Evolutionary conservation across 2,113 vertebrate species (phyloP), one percentile per base, ranked within the genome.

Genomic region (Paracanthobrama guichenoti): DNA sequence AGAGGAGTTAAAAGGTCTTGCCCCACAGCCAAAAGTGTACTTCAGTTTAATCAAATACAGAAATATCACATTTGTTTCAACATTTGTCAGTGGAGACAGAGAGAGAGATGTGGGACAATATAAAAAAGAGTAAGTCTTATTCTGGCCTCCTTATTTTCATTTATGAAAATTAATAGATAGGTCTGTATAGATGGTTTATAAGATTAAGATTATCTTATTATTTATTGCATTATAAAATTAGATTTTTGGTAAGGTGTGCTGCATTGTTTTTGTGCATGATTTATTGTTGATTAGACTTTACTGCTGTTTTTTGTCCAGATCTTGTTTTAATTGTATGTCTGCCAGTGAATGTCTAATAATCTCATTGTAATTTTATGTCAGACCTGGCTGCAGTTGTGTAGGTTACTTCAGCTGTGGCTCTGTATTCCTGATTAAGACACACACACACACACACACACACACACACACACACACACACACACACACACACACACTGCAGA

Each of bases 11-110:
- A 79, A 64, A 64, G 77, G 24, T 79, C 39, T 64, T 79, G 77
- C 59, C 24, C 77, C 57, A 64, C 77, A 79, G 59, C 77, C 77
- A 80, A 22, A 16, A 20, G 11, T 62, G 39, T 46, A 62, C 39
- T 62, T 79, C 57, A 60, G 55, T 62, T 79, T 62, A 79, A 79
- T 79, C 35, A 62, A 46, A 79, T 62, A 62, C 39, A 62, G 57
- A 60, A 79, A 79, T 79, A 79, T 18, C 55, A 46, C 55, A 79
- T 57, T 79, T 44, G 5, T 26, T 79, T 42, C 35, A 62, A 6
- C 35, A 18, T 6, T 46, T 26, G n/a, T 79, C 24, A 44, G 22
- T 62, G 13, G 35, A 62, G 76, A 79, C 75, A 31, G 18, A 78
- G 53, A 39, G 53, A 39, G 75, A 59, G 2, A n/a, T 8, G 2